A percentile compares a stretch with the other conserved stretches of the same genome.
phyloP scores from a whole-genome alignment of 2,113 vertebrate genomes.

The Puntigrus tetrazona region DNA sequence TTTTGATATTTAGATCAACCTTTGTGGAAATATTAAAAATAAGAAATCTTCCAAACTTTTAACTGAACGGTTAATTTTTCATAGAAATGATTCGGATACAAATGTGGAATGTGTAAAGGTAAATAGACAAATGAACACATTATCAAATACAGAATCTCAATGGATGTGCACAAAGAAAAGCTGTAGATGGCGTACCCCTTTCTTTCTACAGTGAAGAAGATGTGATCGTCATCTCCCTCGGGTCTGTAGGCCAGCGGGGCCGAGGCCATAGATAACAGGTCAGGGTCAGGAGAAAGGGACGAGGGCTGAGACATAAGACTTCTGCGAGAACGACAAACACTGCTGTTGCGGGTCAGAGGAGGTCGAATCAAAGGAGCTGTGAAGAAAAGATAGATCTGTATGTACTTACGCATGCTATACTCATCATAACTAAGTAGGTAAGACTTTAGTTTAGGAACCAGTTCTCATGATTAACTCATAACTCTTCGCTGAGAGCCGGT shows the following conservation, averaged over 20 bases:
- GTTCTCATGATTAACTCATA: not conserved
- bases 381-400: not conserved
- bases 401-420: not conserved
- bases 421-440: not conserved
- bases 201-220: slow-evolving; percentile 90
- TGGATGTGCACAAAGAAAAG: not conserved
- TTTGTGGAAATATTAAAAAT: no score
- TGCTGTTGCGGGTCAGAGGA: slow-evolving; percentile 87
- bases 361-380: slow-evolving; percentile 73
- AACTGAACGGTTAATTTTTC: not conserved
- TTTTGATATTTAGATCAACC: not conserved
- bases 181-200: slow-evolving; percentile 81
- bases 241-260: slow-evolving; percentile 86
- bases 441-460: not conserved
- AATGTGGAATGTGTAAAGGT: not conserved
- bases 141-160: not conserved
- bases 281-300: slow-evolving; percentile 88
- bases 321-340: slow-evolving; percentile 90
- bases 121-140: not conserved
- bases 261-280: slow-evolving; percentile 93
- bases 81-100: not conserved
- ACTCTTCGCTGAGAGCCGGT: no score
- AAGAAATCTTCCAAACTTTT: not conserved
- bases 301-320: slow-evolving; percentile 85
- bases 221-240: slow-evolving; percentile 90